Evolutionary conservation across 2,888 invertebrate genomes (phyloP).

Genomic region (Hirtodrosophila confusa): DNA sequence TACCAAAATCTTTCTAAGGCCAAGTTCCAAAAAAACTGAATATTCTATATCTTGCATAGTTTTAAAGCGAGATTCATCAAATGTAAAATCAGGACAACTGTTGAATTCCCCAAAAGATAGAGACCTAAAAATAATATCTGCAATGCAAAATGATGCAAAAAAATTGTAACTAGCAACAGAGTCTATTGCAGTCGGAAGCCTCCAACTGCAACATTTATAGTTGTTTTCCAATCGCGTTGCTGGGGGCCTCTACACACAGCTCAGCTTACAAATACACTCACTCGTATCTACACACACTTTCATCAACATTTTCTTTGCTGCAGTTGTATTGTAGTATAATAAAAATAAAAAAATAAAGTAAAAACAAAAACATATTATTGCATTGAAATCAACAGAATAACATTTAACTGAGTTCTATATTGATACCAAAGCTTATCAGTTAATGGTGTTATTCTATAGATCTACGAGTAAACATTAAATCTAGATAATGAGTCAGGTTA

Average conservation of each 20-base stretch:
- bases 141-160: too few relatives aligned
- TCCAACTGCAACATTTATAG: too few relatives aligned
- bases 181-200: too few relatives aligned
- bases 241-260: constrained; percentile 14
- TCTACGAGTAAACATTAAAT: constrained; percentile 5
- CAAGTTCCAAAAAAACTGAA: too few relatives aligned
- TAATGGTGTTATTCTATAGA: constrained; percentile 21
- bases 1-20: too few relatives aligned
- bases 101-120: too few relatives aligned
- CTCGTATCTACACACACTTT: background rate
- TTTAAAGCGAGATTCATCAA: too few relatives aligned
- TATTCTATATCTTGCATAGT: too few relatives aligned
- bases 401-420: constrained; percentile 37
- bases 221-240: constrained; percentile 9
- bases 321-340: background rate
- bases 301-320: background rate
- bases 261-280: background rate
- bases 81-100: too few relatives aligned
- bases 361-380: constrained; percentile 41
- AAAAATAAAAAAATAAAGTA: background rate
- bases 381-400: constrained; percentile 37
- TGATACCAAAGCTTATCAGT: constrained; percentile 45
- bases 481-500: background rate
- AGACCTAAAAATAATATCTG: too few relatives aligned
- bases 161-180: too few relatives aligned